Percentiles rank a stretch among this genome's conserved stretches.
phyloP scores from a whole-genome alignment of 2,797 vertebrate genomes.

The Varecia variegata region DNA sequence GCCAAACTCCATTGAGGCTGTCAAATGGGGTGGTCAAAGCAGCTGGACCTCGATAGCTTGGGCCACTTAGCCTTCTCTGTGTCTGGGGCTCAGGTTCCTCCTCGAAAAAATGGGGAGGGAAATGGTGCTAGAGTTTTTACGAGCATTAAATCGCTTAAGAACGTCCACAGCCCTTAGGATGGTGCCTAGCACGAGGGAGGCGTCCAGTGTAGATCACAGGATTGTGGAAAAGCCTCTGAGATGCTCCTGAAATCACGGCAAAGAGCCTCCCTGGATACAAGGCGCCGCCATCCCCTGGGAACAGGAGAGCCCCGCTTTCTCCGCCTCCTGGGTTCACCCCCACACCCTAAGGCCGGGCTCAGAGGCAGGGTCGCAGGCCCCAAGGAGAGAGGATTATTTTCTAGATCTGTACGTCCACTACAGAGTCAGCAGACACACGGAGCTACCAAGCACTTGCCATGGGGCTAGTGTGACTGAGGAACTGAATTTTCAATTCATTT shows the following conservation, averaged over 20 bases:
- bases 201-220: fast-evolving
- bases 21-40: not conserved
- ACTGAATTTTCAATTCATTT: not conserved
- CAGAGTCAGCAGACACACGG: fast-evolving
- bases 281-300: not conserved
- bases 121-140: not conserved
- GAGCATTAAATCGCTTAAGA: not conserved
- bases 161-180: fast-evolving
- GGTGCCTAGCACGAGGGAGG: no score
- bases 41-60: not conserved
- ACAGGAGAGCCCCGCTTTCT: not conserved
- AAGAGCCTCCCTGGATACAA: not conserved
- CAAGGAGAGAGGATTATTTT: fast-evolving
- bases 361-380: not conserved
- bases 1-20: not conserved
- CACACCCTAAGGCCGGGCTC: not conserved
- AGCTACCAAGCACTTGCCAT: not conserved
- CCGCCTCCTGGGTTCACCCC: no score
- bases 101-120: not conserved
- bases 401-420: not conserved
- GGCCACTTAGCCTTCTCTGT: not conserved
- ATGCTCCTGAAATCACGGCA: not conserved
- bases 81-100: not conserved
- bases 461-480: no score
- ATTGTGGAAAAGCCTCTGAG: fast-evolving